Conservation (phyloP, 2,888 invertebrate species). For the Plebejus argus region DNA sequence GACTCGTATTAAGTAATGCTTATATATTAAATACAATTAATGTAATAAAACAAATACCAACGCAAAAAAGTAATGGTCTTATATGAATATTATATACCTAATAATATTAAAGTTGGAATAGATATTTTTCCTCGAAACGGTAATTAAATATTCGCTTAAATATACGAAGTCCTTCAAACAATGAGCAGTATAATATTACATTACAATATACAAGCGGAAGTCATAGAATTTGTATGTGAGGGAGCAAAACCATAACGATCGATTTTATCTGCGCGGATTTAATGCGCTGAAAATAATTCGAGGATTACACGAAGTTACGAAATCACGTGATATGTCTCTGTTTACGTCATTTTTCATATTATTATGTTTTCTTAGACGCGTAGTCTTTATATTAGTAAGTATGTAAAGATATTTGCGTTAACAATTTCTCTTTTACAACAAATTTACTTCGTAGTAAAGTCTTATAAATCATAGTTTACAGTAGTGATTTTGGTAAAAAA, state of each 20-base stretch:
- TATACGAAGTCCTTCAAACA: constrained; percentile 23
- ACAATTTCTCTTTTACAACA: too few relatives aligned
- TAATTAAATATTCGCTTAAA: constrained; percentile 14
- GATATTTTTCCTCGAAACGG: neutral
- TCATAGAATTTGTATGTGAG: constrained; percentile 35
- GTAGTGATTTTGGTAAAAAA: neutral
- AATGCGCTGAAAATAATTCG: constrained; percentile 35
- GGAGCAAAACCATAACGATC: constrained; percentile 36
- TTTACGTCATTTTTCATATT: constrained; percentile 28
- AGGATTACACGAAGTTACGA: constrained; percentile 34
- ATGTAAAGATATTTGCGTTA: neutral
- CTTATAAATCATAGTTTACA: neutral
- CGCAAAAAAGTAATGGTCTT: neutral
- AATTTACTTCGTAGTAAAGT: neutral
- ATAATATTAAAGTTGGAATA: neutral
- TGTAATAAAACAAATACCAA: neutral
- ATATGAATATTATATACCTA: neutral
- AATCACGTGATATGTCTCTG: constrained; percentile 32
- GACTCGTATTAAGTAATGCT: too few relatives aligned
- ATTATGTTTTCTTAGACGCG: constrained; percentile 8
- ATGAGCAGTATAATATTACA: constrained; percentile 24
- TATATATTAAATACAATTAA: neutral
- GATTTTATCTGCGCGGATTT: constrained; percentile 36
- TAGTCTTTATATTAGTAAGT: neutral
- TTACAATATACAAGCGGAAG: constrained; percentile 31